Evolutionary conservation across 2,113 vertebrate genomes (phyloP).

Genomic region (Felis chaus): DNA sequence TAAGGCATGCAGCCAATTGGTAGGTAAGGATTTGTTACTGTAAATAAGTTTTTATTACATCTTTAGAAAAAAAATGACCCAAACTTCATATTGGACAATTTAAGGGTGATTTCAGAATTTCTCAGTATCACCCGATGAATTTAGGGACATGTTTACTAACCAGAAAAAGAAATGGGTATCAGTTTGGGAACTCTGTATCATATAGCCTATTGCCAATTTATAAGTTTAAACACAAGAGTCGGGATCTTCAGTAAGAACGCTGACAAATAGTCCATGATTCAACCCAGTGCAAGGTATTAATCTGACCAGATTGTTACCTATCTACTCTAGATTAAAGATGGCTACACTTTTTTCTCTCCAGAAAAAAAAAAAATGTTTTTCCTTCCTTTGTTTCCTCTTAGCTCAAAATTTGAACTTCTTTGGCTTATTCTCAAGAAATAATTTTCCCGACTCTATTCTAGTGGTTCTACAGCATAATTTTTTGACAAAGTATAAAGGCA

Average conservation of each 20-base stretch:
- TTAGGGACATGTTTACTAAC: not conserved
- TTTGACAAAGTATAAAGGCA: slow-evolving; percentile 30
- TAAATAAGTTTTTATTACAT: not conserved
- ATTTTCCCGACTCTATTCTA: not conserved
- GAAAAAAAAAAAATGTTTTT: not conserved
- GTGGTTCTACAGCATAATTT: not conserved
- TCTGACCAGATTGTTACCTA: not conserved
- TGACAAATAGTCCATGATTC: not conserved
- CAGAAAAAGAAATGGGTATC: not conserved
- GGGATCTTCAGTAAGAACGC: not conserved
- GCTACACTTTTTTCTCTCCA: not conserved
- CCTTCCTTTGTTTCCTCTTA: slow-evolving; percentile 36
- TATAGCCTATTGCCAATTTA: not conserved
- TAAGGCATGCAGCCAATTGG: not conserved
- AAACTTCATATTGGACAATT: not conserved
- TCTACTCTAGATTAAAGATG: not conserved
- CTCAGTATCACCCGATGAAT: not conserved
- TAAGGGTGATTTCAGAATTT: not conserved
- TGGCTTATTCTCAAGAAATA: slow-evolving; percentile 31
- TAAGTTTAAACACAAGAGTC: not conserved
- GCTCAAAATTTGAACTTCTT: slow-evolving; percentile 41
- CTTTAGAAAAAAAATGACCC: not conserved
- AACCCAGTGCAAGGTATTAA: not conserved
- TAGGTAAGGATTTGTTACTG: not conserved
- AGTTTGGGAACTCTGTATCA: not conserved